Conservation (phyloP, 2,113 vertebrate genomes). For the Dunckerocampus dactyliophorus region DNA sequence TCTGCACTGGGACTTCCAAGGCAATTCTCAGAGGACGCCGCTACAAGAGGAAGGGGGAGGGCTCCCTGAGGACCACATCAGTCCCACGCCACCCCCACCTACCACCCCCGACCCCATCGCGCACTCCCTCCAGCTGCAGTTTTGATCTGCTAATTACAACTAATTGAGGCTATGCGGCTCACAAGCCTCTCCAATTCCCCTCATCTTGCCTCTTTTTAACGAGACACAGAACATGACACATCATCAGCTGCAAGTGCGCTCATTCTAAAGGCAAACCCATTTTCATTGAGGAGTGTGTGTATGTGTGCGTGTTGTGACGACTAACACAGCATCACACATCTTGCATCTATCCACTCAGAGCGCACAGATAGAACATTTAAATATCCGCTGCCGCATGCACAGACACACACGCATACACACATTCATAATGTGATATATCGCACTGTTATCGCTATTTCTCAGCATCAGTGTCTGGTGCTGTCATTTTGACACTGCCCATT, state of each 20-base stretch:
- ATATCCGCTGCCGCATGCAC: constrained; percentile 8
- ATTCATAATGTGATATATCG: too few relatives aligned
- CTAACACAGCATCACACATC: constrained; percentile 37
- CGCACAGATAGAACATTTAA: constrained; percentile 47
- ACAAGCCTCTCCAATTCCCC: constrained; percentile 27
- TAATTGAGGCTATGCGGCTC: constrained; percentile 60
- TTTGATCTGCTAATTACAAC: constrained; percentile 63
- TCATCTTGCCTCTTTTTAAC: constrained; percentile 39
- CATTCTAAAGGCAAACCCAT: too few relatives aligned
- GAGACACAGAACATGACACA: constrained; percentile 36
- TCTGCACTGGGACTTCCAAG: constrained; percentile 47
- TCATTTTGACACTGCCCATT: too few relatives aligned
- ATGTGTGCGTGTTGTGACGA: background rate
- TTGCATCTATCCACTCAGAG: constrained; percentile 26
- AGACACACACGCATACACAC: too few relatives aligned
- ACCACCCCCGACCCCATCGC: constrained; percentile 5
- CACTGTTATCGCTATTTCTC: too few relatives aligned
- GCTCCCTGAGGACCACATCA: constrained; percentile 48
- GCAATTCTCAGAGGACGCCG: background rate
- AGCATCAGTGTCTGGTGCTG: too few relatives aligned
- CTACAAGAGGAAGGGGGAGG: background rate
- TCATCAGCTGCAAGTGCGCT: constrained; percentile 6
- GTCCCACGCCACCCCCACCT: constrained; percentile 12
- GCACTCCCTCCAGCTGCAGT: constrained; percentile 39
- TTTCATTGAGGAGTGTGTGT: background rate